These are phyloP conservation scores for Corythornis cristatus DNA, from an alignment of 2,113 vertebrate species.

Conservation along the genomic window DNA sequence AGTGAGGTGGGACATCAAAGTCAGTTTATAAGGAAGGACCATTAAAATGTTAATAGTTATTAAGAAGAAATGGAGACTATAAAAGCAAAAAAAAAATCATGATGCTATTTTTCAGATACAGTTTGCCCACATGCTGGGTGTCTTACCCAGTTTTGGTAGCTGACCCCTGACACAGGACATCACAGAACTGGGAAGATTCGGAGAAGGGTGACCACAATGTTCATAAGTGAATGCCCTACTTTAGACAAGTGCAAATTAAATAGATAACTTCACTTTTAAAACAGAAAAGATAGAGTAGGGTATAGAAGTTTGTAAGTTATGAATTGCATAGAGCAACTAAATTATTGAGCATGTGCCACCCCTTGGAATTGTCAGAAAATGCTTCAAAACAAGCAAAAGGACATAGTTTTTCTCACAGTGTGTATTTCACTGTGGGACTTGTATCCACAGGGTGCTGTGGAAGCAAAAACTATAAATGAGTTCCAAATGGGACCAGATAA, in stretches of 20 bases:
- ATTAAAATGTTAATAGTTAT: neutral
- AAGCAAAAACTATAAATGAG: constrained; percentile 2
- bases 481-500: neutral
- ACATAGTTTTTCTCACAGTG: neutral
- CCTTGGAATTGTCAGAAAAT: neutral
- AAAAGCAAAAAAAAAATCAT: neutral
- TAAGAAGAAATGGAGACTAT: neutral
- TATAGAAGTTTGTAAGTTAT: neutral
- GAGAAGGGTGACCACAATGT: neutral
- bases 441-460: neutral
- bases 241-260: neutral
- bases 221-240: neutral
- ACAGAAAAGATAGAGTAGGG: neutral
- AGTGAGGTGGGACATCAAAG: neutral
- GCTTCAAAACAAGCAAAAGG: neutral
- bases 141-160: neutral
- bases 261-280: neutral
- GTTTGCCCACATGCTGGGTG: neutral
- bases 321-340: neutral
- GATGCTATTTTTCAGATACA: neutral
- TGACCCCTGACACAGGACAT: neutral
- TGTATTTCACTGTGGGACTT: neutral
- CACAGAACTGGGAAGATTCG: neutral
- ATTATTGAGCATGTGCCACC: neutral
- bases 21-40: neutral